Base-by-base conservation (phyloP, 2,113 vertebrate genomes). In the Neoarius graeffei region DNA sequence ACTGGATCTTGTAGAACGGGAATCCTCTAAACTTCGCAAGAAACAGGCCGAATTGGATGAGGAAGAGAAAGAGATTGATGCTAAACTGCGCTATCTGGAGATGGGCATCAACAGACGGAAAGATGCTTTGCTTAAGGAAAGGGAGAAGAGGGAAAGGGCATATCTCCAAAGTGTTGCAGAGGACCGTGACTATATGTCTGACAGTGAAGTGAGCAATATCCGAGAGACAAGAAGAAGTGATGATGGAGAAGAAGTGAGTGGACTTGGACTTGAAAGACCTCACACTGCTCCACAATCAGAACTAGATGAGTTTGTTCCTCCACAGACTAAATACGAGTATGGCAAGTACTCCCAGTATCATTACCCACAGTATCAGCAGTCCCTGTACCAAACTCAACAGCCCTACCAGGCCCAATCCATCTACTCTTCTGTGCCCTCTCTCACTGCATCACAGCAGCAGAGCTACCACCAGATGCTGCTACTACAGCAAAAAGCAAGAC, bases 11-110 rank as follows among this genome's bases (percentile, higher is more conserved):
- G 98, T 99, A 0, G 98, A 99, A 92, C 96, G 98, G 19, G 98
- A 99, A 92, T 99, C 98, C 60, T 99, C 98, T 48, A 99, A 99
- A 89, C 97, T 99, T 82, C 96, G 98, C 50, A 99, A 99, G 93
- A 98, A 98, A 90, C 98, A 99, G 92, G 98, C 98, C 81, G 98
- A 99, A 92, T 93, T 99, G 84, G 98, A 99, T 91, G 98, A 99
- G 90, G 98, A 99, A 87, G 98, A 99, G 91, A 99, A 99, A 92
- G 98, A 99, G 94, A 99, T 99, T 60, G 98, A 99, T 92, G 98
- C 98, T 88, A 99, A 99, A 85, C 93, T 99, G 64, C 95, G 98
- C 79, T 99, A 99, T 89, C 94, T 99, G 89, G 98, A 99, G 93
- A 99, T 99, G 98, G 98, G 98, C 59, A 99, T 99, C 89, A 99